These are phyloP conservation scores for Hyposoter didymator DNA, from an alignment of 2,888 invertebrate species.

Conservation along the genomic window DNA sequence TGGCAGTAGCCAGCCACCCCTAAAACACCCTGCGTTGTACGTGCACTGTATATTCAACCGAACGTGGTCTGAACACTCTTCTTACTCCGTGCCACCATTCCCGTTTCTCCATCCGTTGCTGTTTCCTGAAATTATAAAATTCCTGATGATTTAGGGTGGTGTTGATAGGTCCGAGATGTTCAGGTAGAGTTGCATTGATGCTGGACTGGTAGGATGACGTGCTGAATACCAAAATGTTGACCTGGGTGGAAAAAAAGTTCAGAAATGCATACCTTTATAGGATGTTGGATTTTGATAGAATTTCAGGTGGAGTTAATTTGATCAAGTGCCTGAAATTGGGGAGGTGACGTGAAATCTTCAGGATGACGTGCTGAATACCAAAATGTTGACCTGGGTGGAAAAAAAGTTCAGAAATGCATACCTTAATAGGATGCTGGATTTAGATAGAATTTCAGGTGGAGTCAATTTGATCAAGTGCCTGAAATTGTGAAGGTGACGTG, in stretches of 20 bases:
- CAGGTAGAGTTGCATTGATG: background rate
- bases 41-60: slow-evolving; percentile 64
- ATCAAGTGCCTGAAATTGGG: background rate
- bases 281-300: background rate
- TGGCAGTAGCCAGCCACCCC: slow-evolving; percentile 54
- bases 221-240: no score
- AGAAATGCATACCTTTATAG: no score
- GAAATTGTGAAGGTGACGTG: no score
- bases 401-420: no score
- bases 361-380: no score
- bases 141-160: background rate
- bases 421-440: no score
- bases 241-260: no score
- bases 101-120: slow-evolving; percentile 9
- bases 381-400: no score
- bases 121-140: slow-evolving; percentile 30
- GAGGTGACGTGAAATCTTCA: background rate
- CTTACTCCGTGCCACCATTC: background rate
- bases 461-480: no score
- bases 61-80: slow-evolving; percentile 56
- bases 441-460: no score
- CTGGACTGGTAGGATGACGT: background rate
- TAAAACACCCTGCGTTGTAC: slow-evolving; percentile 44
- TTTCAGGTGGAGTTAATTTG: background rate
- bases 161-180: background rate